phyloP scores from a whole-genome alignment of 2,888 invertebrate species.

The Empis livida region DNA sequence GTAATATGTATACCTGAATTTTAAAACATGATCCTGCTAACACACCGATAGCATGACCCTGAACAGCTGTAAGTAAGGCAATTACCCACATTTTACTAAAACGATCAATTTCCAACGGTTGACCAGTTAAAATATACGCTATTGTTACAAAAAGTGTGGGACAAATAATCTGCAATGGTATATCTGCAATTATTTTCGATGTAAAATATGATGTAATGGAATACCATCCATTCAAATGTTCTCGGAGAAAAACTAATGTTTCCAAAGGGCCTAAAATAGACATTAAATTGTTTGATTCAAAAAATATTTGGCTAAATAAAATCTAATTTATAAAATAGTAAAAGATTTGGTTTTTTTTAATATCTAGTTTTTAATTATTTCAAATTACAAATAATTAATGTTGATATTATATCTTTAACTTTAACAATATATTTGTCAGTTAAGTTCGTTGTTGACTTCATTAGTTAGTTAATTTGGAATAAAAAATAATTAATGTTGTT shows the following conservation, averaged over 20 bases:
- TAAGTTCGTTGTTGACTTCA: no score
- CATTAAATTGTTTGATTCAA: no score
- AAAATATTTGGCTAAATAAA: no score
- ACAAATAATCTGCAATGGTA: conserved; percentile 66
- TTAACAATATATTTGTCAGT: no score
- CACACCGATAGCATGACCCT: conserved; percentile 66
- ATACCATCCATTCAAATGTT: conserved; percentile 84
- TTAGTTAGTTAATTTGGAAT: no score
- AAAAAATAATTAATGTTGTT: no score
- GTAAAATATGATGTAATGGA: conserved; percentile 66
- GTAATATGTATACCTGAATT: conserved; percentile 42
- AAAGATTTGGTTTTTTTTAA: no score
- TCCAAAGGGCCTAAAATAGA: conserved; percentile 58
- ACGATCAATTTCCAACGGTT: conserved; percentile 30
- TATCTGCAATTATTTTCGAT: conserved; percentile 62
- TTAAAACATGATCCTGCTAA: conserved; percentile 58
- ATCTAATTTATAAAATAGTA: no score
- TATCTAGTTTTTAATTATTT: no score
- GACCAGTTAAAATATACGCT: conserved; percentile 67
- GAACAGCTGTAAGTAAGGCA: conserved; percentile 52
- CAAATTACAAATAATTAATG: no score
- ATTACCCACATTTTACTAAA: conserved; percentile 41
- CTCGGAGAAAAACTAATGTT: conserved; percentile 61
- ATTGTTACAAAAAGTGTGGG: conserved; percentile 58
- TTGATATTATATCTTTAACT: no score